These are phyloP conservation scores for Seriola quinqueradiata DNA, from an alignment of 2,113 vertebrate genomes.

Conservation along the genomic window DNA sequence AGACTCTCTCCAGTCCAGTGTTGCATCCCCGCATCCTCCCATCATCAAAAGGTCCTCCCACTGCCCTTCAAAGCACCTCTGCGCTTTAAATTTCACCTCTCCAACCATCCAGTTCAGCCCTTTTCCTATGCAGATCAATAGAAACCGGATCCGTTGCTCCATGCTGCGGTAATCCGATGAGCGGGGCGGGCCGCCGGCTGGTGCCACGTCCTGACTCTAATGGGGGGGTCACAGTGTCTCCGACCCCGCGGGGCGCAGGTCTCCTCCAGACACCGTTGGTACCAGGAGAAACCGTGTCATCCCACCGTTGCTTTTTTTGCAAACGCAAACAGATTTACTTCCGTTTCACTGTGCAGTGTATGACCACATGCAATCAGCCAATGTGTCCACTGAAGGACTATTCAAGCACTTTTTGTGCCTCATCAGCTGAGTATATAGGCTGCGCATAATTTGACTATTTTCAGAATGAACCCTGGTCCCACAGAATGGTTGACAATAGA, in stretches of 20 bases:
- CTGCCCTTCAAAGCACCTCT: constrained; percentile 82
- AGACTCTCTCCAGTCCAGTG: background rate
- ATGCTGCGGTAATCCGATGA: constrained; percentile 78
- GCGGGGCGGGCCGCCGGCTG: constrained; percentile 63
- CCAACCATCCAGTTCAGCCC: constrained; percentile 79
- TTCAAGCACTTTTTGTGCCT: constrained; percentile 8
- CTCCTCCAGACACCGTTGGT: constrained; percentile 15
- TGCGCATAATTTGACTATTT: constrained; percentile 23
- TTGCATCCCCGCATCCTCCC: constrained; percentile 54
- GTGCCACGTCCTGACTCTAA: constrained; percentile 72
- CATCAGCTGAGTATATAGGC: constrained; percentile 1
- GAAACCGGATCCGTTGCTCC: constrained; percentile 79
- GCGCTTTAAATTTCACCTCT: constrained; percentile 84
- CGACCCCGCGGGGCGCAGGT: constrained; percentile 52
- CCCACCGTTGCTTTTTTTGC: background rate
- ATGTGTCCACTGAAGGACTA: constrained; percentile 14
- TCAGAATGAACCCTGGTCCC: constrained; percentile 1
- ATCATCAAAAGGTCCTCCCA: constrained; percentile 55
- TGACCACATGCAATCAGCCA: constrained; percentile 7
- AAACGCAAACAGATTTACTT: constrained; percentile 18
- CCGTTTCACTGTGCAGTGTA: background rate
- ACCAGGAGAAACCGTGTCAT: background rate
- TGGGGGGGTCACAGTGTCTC: constrained; percentile 60
- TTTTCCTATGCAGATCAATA: constrained; percentile 85
- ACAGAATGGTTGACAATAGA: background rate